phyloP scores from a whole-genome alignment of 1,140 invertebrate genomes.

The Papilio dardanus region DNA sequence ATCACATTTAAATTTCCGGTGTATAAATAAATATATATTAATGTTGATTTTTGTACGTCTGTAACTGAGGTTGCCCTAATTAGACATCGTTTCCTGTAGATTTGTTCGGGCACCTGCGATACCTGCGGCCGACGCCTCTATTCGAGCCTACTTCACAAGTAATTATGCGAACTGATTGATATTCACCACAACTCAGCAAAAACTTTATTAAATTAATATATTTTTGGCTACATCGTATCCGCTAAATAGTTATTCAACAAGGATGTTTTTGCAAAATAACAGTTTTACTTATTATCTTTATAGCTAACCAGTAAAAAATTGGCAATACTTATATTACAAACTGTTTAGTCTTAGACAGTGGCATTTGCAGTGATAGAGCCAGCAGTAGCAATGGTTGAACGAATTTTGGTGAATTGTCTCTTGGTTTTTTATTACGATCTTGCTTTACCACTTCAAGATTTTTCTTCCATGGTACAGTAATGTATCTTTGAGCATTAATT shows the following conservation, averaged over 20 bases:
- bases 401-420: no score
- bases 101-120: slow-evolving; percentile 73
- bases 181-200: slow-evolving; percentile 48
- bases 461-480: neutral
- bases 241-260: no score
- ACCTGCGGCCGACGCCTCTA: slow-evolving; percentile 69
- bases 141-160: slow-evolving; percentile 61
- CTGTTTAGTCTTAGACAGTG: neutral
- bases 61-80: slow-evolving; percentile 66
- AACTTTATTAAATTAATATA: slow-evolving; percentile 52
- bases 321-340: no score
- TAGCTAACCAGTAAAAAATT: no score
- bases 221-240: neutral
- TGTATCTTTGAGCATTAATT: no score
- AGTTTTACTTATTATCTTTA: neutral
- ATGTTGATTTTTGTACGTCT: slow-evolving; percentile 53
- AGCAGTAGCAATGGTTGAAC: neutral
- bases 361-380: neutral
- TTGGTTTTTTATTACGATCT: neutral
- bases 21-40: slow-evolving; percentile 49
- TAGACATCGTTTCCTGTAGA: slow-evolving; percentile 75
- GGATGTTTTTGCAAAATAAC: neutral
- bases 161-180: slow-evolving; percentile 78
- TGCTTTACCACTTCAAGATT: neutral
- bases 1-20: neutral